These are phyloP conservation scores for Macaria liturata DNA, from an alignment of 2,888 invertebrate genomes.

Conservation along the genomic window DNA sequence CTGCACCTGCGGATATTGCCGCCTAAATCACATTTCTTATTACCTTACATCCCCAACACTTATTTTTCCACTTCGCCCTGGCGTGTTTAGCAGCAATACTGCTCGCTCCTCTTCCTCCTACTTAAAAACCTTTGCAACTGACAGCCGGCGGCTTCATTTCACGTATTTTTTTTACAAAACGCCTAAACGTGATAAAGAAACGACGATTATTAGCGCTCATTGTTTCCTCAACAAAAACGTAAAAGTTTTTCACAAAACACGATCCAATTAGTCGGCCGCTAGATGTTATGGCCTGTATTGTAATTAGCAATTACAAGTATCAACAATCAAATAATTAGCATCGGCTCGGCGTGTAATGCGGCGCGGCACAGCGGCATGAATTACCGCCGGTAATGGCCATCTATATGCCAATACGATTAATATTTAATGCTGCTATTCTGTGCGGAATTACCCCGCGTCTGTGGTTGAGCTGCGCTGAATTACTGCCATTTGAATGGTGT, in stretches of 20 bases:
- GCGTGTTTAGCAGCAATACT: constrained; percentile 28
- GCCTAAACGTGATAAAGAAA: constrained; percentile 12
- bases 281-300: constrained; percentile 1
- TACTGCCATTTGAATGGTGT: constrained; percentile 67
- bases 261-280: constrained; percentile 12
- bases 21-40: constrained; percentile 77
- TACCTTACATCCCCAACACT: constrained; percentile 56
- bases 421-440: constrained; percentile 77
- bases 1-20: constrained; percentile 76
- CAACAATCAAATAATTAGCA: constrained; percentile 61
- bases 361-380: constrained; percentile 55
- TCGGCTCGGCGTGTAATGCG: constrained; percentile 48
- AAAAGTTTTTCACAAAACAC: constrained; percentile 12
- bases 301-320: constrained; percentile 28
- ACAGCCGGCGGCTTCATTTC: constrained; percentile 26
- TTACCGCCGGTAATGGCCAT: constrained; percentile 68
- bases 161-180: constrained; percentile 13
- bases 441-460: constrained; percentile 69
- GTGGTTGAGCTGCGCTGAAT: constrained; percentile 71
- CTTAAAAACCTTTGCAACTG: constrained; percentile 30
- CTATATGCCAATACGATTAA: constrained; percentile 77
- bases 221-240: constrained; percentile 24
- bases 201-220: constrained; percentile 19
- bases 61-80: constrained; percentile 44
- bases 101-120: constrained; percentile 12